Base-by-base conservation (phyloP, 2,888 invertebrate species). In the Thelaira solivaga region DNA sequence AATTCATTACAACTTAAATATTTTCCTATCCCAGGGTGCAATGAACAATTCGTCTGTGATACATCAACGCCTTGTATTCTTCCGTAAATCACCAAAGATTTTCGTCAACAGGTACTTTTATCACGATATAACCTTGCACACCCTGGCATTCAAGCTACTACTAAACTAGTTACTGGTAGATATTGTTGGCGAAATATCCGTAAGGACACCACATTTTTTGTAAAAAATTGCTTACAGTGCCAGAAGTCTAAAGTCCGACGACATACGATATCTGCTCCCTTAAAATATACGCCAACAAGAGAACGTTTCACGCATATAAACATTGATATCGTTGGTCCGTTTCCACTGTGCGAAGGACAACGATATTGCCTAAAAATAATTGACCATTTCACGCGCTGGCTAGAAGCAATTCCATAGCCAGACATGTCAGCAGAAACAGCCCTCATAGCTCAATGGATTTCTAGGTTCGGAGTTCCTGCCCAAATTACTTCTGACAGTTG, bases 111-210 rank as follows among this genome's bases (percentile, higher is more conserved):
- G 2, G 22, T 47, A 1, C 13, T 62, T n/a, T 20, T 24, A 3
- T 47, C 10, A 10, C 6, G 29, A 2, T 31, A 59, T 13, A 20
- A 43, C 10, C n/a, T 59, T 18, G 13, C 43, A n/a, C 26, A 47
- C 16, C 13, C 61, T 8, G 43, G 61, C 11, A 34, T 62, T 1
- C 61, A 13, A 8, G 47, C 61, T 22, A 62, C 61, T 1, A 34
- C 34, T 0, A 68, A 68, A 22, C 16, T 68, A 7, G n/a, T 62
- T 6, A 68, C 55, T 1, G n/a, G 20, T 4, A 51, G 67, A 43
- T 67, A 68, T 39, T 53, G 59, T 34, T 68, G 67, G 62, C 62
- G 47, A 16, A 53, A 36, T 34, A 45, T 61, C 13, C 31, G 13
- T 1, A 74, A 45, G 2, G 45, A 62, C 10, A n/a, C n/a, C n/a